Base-by-base conservation (phyloP, 2,113 vertebrate genomes). In the Ciconia boyciana region DNA sequence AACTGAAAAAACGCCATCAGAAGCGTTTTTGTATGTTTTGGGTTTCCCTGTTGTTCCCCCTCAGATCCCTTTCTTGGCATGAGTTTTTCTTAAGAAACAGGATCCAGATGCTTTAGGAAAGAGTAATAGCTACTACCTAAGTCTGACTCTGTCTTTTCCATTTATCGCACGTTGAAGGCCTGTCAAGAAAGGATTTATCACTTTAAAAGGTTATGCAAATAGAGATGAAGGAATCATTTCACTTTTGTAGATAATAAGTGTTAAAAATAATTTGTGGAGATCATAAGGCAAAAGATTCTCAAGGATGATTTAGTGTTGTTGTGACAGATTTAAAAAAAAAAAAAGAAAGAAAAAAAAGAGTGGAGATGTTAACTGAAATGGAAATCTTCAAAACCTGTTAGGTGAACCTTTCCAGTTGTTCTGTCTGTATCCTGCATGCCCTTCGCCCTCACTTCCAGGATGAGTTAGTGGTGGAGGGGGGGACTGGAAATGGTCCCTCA, bases 181-280 rank as follows among this genome's bases (percentile, higher is more conserved):
- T 91, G 36, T 72, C 88, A 87, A 32, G 31, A 69, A 82, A 91
- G 25, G 21, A 57, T 94, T 87, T 84, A 78, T 89, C n/a, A 14
- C 75, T 90, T 90, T 75, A 79, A 94, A 87, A 81, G 52, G 3
- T 52, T 78, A 41, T 82, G 61, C 57, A 91, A 91, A 84, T 71
- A 89, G 41, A 75, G 20, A 74, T 51, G 52, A 95, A 90, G 49
- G 69, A 82, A 69, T 89, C 0, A 11, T 89, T 96, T 90, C 51
- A 64, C 31, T 93, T 92, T 76, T 84, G 52, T 76, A 44, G 72
- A 51, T 83, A 84, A 64, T 55, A 94, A 78, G 57, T 34, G 34
- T 94, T 91, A 82, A 87, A 94, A 97, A 87, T 94, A 86, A 90
- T 89, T 92, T 74, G 39, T 71, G 34, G 60, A 32, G 80, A 64